These are phyloP conservation scores for Sphaeridia pumilis DNA, from an alignment of 2,888 invertebrate genomes.

Conservation along the genomic window DNA sequence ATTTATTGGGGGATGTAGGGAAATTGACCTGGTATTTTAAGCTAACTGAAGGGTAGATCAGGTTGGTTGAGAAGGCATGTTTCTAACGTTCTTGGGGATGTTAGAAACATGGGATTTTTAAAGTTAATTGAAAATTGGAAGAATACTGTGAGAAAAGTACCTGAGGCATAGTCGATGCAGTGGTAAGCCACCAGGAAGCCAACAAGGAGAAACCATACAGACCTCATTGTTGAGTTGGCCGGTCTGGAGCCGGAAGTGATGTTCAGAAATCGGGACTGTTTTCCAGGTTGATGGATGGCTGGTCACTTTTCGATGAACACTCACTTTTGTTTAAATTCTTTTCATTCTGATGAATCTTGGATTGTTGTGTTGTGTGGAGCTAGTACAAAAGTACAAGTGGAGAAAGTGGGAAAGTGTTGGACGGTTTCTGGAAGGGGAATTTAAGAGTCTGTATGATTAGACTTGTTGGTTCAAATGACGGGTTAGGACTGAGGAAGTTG, in stretches of 20 bases:
- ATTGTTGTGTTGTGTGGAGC: no score
- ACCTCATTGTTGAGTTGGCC: slow-evolving; percentile 21
- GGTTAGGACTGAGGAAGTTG: slow-evolving; percentile 23
- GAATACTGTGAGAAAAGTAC: slow-evolving; percentile 16
- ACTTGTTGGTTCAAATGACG: slow-evolving; percentile 22
- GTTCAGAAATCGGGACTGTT: no score
- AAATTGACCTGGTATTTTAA: no score
- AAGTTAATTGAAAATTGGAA: not conserved
- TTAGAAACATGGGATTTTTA: no score
- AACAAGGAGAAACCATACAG: slow-evolving; percentile 33
- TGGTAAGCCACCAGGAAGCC: slow-evolving; percentile 34
- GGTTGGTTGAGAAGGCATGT: no score
- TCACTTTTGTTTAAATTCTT: no score
- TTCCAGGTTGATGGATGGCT: no score
- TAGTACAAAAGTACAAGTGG: not conserved
- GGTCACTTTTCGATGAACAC: no score
- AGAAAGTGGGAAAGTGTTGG: slow-evolving; percentile 3
- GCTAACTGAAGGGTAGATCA: no score
- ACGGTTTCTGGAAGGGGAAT: not conserved
- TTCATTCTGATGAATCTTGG: no score
- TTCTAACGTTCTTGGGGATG: no score
- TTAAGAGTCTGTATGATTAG: slow-evolving; percentile 18
- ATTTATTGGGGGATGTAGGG: no score
- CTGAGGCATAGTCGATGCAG: slow-evolving; percentile 31
- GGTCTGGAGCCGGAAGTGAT: not conserved